Evolutionary conservation across 2,888 invertebrate species (phyloP).

Genomic region (Aleiodes alternator): DNA sequence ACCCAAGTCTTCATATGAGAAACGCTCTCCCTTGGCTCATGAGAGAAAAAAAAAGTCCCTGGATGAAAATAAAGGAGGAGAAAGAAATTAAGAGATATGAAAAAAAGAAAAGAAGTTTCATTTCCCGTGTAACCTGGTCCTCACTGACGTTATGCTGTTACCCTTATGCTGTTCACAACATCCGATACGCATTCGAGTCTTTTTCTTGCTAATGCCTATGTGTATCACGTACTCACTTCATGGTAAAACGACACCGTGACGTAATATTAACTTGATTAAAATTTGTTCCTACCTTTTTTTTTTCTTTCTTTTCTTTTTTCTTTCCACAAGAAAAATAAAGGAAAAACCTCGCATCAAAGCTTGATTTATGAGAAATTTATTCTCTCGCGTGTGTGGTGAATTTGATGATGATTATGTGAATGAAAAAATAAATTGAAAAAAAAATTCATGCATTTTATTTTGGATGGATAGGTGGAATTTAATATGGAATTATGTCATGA

Average conservation of each 20-base stretch:
- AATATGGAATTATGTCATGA: conserved; percentile 32
- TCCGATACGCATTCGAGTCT: conserved; percentile 60
- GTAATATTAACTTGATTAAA: conserved; percentile 55
- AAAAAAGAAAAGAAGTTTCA: conserved; percentile 49
- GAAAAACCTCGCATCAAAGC: conserved; percentile 1
- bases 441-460: conserved; percentile 7
- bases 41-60: too few species aligned
- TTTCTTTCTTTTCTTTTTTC: not conserved
- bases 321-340: not conserved
- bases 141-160: conserved; percentile 63
- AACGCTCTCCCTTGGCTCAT: too few species aligned
- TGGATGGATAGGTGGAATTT: conserved; percentile 15
- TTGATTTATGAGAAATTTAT: conserved; percentile 17
- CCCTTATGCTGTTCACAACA: conserved; percentile 67
- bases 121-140: conserved; percentile 67
- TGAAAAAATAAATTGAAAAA: not conserved
- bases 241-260: conserved; percentile 66
- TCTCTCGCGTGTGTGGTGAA: conserved; percentile 11
- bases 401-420: conserved; percentile 20
- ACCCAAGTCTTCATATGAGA: too few species aligned
- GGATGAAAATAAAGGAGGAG: conserved; percentile 22
- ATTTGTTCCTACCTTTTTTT: too few species aligned
- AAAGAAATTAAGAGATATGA: conserved; percentile 46
- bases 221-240: conserved; percentile 44
- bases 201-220: conserved; percentile 2